These are phyloP conservation scores for Psilopogon haemacephalus DNA, from an alignment of 2,113 vertebrate genomes.

Conservation along the genomic window DNA sequence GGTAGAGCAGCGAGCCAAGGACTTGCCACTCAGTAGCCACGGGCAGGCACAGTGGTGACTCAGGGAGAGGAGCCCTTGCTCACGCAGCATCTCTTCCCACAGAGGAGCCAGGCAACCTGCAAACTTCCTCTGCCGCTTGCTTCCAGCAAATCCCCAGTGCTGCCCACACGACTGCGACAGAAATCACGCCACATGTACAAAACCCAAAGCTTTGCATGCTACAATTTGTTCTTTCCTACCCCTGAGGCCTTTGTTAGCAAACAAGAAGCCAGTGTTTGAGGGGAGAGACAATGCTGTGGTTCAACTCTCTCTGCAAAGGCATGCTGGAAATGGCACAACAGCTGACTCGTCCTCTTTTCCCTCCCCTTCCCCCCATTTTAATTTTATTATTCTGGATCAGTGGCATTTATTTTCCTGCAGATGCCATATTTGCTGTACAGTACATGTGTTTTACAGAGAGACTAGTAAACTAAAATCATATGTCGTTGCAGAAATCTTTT, in stretches of 20 bases:
- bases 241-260: constrained; percentile 10
- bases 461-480: background rate
- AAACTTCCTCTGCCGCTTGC: rapidly evolving
- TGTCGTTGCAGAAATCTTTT: background rate
- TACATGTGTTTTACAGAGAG: background rate
- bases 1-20: background rate
- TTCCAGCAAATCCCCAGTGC: background rate
- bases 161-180: background rate
- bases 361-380: background rate
- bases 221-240: background rate
- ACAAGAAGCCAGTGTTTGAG: constrained; percentile 26
- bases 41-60: rapidly evolving
- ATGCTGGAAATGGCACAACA: background rate
- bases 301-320: background rate
- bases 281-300: constrained; percentile 24
- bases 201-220: constrained; percentile 4
- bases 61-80: background rate
- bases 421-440: background rate
- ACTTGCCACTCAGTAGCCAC: background rate
- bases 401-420: constrained; percentile 15
- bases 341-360: background rate
- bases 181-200: background rate
- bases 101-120: rapidly evolving
- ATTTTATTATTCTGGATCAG: constrained; percentile 5
- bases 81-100: rapidly evolving